Conservation (phyloP, 2,888 invertebrate species). For the Apamea anceps region DNA sequence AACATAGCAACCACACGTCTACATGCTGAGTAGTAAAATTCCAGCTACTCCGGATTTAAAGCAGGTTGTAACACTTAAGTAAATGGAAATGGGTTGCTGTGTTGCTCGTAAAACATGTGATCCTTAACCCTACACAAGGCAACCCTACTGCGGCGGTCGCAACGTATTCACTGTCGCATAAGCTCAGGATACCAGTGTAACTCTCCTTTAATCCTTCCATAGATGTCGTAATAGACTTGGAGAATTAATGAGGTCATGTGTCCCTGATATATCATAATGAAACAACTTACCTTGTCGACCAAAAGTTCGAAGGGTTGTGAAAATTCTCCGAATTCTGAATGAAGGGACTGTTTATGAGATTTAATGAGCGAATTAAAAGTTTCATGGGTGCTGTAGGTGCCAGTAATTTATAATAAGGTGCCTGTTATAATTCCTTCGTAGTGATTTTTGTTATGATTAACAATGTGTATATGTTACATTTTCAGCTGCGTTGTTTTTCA, state of each 20-base stretch:
- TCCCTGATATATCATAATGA: slow-evolving; percentile 53
- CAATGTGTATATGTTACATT: not conserved
- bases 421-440: not conserved
- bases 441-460: not conserved
- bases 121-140: slow-evolving; percentile 48
- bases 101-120: slow-evolving; percentile 63
- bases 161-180: slow-evolving; percentile 25
- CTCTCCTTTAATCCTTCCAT: slow-evolving; percentile 43
- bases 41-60: slow-evolving; percentile 57
- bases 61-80: slow-evolving; percentile 59
- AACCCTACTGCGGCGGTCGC: slow-evolving; percentile 31
- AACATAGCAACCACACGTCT: slow-evolving; percentile 28
- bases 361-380: slow-evolving; percentile 35
- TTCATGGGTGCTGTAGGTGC: slow-evolving; percentile 15
- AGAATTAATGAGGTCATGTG: slow-evolving; percentile 71
- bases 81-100: slow-evolving; percentile 57
- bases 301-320: slow-evolving; percentile 27
- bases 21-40: slow-evolving; percentile 31
- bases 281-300: slow-evolving; percentile 21
- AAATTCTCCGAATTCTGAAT: slow-evolving; percentile 33
- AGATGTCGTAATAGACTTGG: slow-evolving; percentile 48
- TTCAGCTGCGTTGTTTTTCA: not conserved
- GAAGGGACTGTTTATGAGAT: slow-evolving; percentile 23
- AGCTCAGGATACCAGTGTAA: slow-evolving; percentile 48
- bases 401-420: slow-evolving; percentile 12